Evolutionary conservation across 23 tunicate genomes (phyloP), one percentile per base, ranked within the genome.

Genomic region (Halocynthia roretzi): DNA sequence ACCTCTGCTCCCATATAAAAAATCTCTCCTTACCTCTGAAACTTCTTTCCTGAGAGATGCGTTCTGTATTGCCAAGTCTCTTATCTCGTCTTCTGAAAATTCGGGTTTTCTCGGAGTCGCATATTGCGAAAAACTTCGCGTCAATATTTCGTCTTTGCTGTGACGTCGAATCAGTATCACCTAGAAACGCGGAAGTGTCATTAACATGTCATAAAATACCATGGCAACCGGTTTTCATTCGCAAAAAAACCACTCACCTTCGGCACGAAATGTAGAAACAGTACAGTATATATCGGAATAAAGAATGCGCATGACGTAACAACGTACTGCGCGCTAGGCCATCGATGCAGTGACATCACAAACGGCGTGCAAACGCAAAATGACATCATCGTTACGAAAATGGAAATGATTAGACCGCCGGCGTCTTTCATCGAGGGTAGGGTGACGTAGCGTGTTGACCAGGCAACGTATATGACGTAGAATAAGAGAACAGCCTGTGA

Each of bases 381-480:
- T 20, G 64, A 74, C 49, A 64, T 50, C 10, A 74, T 8, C 19
- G 78, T 74, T 62, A 18, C 64, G 40, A 74, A 74, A 54, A 74
- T 53, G 12, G 60, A 53, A 21, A 74, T 74, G 56, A 74, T 74
- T 44, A 74, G 31, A 50, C 78, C 78, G 56, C 78, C 78, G 63
- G 78, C 78, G 67, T 85, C 90, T 49, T 80, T 85, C 71, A 85
- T 64, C 18, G 79, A 58, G 0, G 80, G 75, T 19, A 85, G 54
- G 0, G 84, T 74, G 6, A 85, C 90, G 55, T 85, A 76, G 11
- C 90, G 66, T 0, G 84, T 85, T 61, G 76, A 79, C 90, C 90
- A 85, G 21, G 90, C 90, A 6, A 74, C 78, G 21, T 74, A 74
- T 7, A 74, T 4, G 78, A 74, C 56, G 40, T 74, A 74, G 31